These are phyloP conservation scores for Callitettix versicolor DNA, from an alignment of 1,140 invertebrate species.

Conservation along the genomic window DNA sequence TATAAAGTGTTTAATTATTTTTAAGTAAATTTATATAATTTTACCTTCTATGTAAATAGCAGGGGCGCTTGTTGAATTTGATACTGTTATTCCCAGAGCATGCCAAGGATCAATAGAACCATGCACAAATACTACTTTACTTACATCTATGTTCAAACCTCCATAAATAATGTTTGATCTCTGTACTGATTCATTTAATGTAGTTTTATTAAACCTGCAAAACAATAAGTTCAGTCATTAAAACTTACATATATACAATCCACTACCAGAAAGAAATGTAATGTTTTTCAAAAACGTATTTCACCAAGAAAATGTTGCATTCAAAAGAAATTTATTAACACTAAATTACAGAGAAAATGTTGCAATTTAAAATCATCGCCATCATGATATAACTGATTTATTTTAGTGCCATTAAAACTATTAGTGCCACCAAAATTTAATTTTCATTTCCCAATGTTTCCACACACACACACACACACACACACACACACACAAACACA, in stretches of 20 bases:
- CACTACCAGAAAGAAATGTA: background rate
- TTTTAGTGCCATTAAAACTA: too few species aligned
- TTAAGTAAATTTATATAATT: too few species aligned
- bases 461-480: too few species aligned
- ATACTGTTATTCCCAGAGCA: constrained; percentile 58
- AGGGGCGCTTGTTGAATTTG: constrained; percentile 37
- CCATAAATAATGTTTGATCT: constrained; percentile 76
- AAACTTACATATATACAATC: background rate
- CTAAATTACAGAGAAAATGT: too few species aligned
- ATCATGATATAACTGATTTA: too few species aligned
- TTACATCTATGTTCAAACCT: constrained; percentile 54
- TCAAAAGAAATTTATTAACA: background rate
- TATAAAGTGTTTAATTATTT: too few species aligned
- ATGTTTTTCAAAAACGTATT: background rate
- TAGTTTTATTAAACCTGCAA: constrained; percentile 42
- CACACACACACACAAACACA: too few species aligned
- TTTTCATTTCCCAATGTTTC: too few species aligned
- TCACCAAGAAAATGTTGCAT: background rate
- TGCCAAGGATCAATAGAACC: constrained; percentile 92
- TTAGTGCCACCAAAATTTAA: too few species aligned
- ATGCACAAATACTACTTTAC: constrained; percentile 76
- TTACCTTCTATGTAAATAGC: constrained; percentile 52
- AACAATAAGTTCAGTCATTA: background rate
- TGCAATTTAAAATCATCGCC: too few species aligned
- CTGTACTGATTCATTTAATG: constrained; percentile 49